Evolutionary conservation across 2,113 vertebrate genomes (phyloP).

Genomic region (Brachirus orientalis): DNA sequence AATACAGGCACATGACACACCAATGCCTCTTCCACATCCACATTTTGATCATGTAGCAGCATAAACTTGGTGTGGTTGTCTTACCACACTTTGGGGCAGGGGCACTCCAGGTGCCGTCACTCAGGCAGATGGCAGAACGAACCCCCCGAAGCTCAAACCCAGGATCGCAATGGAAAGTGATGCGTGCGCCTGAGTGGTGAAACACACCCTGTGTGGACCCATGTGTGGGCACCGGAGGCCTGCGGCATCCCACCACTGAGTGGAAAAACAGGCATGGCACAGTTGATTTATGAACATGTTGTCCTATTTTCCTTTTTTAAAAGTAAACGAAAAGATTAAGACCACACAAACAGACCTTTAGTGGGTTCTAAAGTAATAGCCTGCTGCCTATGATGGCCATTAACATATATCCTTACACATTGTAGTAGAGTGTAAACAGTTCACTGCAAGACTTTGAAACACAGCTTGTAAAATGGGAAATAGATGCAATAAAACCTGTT

Average conservation of each 20-base stretch:
- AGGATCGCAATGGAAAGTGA: slow-evolving; percentile 85
- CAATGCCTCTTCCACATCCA: slow-evolving; percentile 1
- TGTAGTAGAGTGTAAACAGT: slow-evolving; percentile 41
- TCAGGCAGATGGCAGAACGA: slow-evolving; percentile 82
- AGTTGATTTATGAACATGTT: slow-evolving; percentile 38
- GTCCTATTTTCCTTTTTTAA: slow-evolving; percentile 1
- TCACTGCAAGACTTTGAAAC: slow-evolving; percentile 47
- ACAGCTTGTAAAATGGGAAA: slow-evolving; percentile 46
- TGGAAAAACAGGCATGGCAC: slow-evolving; percentile 71
- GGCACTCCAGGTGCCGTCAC: slow-evolving; percentile 88
- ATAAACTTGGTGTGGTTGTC: slow-evolving; percentile 49
- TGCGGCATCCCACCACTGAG: slow-evolving; percentile 90
- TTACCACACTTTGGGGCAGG: slow-evolving; percentile 87
- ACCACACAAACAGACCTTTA: no score
- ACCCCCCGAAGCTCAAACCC: slow-evolving; percentile 85
- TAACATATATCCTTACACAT: slow-evolving; percentile 50
- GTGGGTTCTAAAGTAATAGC: slow-evolving; percentile 35
- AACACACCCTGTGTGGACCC: slow-evolving; percentile 86
- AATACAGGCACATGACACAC: slow-evolving; percentile 20
- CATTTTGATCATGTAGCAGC: neutral
- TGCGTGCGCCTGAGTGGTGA: slow-evolving; percentile 85
- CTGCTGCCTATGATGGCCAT: slow-evolving; percentile 19
- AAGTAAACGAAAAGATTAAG: no score
- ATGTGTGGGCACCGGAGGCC: slow-evolving; percentile 85
- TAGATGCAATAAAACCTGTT: slow-evolving; percentile 64